Base-by-base conservation (phyloP, 2,797 vertebrate genomes). In the Enteromius radiatus region DNA sequence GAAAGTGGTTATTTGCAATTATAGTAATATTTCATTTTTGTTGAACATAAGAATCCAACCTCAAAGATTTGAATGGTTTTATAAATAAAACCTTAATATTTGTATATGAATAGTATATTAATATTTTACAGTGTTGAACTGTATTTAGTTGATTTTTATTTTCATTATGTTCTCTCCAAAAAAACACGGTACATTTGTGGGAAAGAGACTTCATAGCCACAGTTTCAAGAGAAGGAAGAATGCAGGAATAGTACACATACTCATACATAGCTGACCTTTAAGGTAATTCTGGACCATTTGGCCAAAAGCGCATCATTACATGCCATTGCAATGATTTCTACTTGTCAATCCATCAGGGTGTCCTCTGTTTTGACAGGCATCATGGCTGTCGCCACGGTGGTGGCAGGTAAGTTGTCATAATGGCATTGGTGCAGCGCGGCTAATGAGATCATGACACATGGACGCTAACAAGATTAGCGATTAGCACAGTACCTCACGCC, bases 381-480 rank as follows among this genome's bases (percentile, higher is more conserved):
- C 68, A 59, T 80, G 82, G 75, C 56, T 21, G 36, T 71, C 68
- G 33, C 26, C 19, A 71, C 64, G 71, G 69, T 56, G 52, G 65
- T 81, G 82, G 78, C 80, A 79, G 80, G 75, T 73, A 78, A 70
- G 61, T 82, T 67, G 38, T 82, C 81, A 84, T 82, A 76, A 77
- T 49, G 77, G 49, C 69, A 84, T 33, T 61, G 70, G 38, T 68
- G 84, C 78, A 78, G 43, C 83, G 59, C 47, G 5, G 56, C 71
- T 87, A 87, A 87, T 84, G 59, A 84, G 79, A 87, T 87, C 84
- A 84, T 80, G 84, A 80, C 88, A 86, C 63, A 41, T 10, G 64
- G 38, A 84, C 69, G 70, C 78, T 77, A 85, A 86, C 81, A 76
- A 84, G 84, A 83, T 87, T 73, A 87, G 65, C 54, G 49, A 82